phyloP scores from a whole-genome alignment of 2,113 vertebrate species.

The Aptenodytes patagonicus region DNA sequence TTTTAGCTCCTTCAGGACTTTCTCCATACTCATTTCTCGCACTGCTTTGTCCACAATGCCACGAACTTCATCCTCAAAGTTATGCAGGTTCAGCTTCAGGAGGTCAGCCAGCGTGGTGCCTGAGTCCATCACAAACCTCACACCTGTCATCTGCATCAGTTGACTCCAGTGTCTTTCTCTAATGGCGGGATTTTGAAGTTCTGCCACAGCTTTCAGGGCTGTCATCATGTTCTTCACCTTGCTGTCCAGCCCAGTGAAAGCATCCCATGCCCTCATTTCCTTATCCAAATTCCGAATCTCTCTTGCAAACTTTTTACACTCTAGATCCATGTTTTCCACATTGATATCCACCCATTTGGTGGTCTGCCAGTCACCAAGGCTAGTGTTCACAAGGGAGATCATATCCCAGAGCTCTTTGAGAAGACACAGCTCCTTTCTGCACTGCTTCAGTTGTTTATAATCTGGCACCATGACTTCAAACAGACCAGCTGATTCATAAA shows the following conservation, averaged over 20 bases:
- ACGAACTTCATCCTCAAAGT: constrained; percentile 89
- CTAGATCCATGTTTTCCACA: constrained; percentile 89
- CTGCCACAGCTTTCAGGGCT: constrained; percentile 85
- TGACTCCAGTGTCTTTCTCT: constrained; percentile 90
- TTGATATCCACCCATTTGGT: constrained; percentile 86
- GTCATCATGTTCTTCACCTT: constrained; percentile 84
- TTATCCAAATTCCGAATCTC: constrained; percentile 86
- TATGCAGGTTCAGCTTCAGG: constrained; percentile 87
- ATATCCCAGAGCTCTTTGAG: constrained; percentile 91
- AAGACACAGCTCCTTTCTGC: constrained; percentile 80
- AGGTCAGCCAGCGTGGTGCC: constrained; percentile 86
- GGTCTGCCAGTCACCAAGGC: constrained; percentile 82
- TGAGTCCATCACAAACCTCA: constrained; percentile 82
- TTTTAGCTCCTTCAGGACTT: constrained; percentile 79
- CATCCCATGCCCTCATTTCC: constrained; percentile 87
- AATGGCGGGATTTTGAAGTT: constrained; percentile 90
- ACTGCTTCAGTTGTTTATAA: constrained; percentile 87
- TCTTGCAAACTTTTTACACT: constrained; percentile 87
- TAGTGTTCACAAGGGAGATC: constrained; percentile 78
- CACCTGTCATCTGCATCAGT: constrained; percentile 84
- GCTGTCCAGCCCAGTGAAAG: constrained; percentile 85
- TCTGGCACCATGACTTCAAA: constrained; percentile 91
- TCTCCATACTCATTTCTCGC: constrained; percentile 87
- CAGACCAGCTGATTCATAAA: constrained; percentile 83
- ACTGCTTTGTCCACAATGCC: constrained; percentile 89